Conservation (phyloP, 2,888 invertebrate genomes). For the Lithophane semibrunnea region DNA sequence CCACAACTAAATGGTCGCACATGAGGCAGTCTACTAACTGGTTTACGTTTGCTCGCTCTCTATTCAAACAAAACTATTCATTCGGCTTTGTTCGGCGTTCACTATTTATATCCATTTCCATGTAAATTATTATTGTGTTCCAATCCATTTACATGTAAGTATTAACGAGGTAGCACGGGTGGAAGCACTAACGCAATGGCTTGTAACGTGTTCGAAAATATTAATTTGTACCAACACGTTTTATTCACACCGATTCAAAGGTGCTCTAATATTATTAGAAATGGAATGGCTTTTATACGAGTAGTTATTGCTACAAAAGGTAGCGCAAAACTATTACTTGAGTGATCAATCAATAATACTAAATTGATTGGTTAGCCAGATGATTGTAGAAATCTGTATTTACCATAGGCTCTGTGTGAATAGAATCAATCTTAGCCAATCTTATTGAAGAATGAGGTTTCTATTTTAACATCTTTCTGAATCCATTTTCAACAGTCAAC, state of each 20-base stretch:
- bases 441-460: neutral
- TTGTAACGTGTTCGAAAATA: slow-evolving; percentile 21
- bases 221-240: slow-evolving; percentile 14
- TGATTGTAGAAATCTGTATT: slow-evolving; percentile 1
- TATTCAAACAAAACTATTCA: slow-evolving; percentile 35
- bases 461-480: neutral
- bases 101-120: slow-evolving; percentile 46
- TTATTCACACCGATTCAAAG: slow-evolving; percentile 5
- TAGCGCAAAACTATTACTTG: neutral
- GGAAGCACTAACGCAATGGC: slow-evolving; percentile 27
- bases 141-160: slow-evolving; percentile 36
- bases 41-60: slow-evolving; percentile 18
- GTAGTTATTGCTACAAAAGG: neutral
- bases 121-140: slow-evolving; percentile 48
- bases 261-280: neutral
- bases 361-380: slow-evolving; percentile 9
- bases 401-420: neutral
- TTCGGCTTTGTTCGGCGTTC: slow-evolving; percentile 40
- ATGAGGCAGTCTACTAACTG: slow-evolving; percentile 24
- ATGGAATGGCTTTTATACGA: no score
- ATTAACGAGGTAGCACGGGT: slow-evolving; percentile 20
- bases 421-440: slow-evolving; percentile 10
- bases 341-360: slow-evolving; percentile 22
- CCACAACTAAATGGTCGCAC: slow-evolving; percentile 9
- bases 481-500: neutral